phyloP scores from a whole-genome alignment of 2,888 invertebrate species.

The Trachelus tabidus region DNA sequence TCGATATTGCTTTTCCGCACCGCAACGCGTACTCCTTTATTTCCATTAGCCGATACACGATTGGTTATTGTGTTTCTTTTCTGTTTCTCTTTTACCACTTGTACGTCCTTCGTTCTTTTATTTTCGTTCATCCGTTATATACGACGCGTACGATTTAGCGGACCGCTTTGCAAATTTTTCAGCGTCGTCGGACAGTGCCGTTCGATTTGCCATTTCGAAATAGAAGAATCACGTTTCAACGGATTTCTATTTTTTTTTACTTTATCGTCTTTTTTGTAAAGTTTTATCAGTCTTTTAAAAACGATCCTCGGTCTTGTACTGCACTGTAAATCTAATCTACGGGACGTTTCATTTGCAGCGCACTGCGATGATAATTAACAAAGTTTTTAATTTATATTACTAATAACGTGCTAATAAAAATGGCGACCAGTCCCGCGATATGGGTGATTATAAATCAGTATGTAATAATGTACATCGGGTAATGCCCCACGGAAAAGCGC shows the following conservation, averaged over 20 bases:
- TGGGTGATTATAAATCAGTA: neutral
- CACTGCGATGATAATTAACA: neutral
- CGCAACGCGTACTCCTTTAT: neutral
- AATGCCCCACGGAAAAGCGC: neutral
- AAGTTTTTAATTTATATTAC: slow-evolving; percentile 16
- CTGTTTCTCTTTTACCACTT: neutral
- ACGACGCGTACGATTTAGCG: neutral
- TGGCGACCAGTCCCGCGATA: neutral
- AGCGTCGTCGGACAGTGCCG: neutral
- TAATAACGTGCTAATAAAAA: slow-evolving; percentile 9
- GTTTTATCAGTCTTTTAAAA: neutral
- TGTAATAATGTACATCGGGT: neutral
- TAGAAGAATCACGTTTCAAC: neutral
- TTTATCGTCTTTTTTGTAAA: neutral
- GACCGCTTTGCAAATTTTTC: neutral
- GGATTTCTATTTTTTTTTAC: neutral
- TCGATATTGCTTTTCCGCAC: neutral
- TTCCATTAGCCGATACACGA: neutral
- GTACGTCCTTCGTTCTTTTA: neutral
- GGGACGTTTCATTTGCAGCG: neutral
- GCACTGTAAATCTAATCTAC: neutral
- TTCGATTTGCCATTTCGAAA: neutral
- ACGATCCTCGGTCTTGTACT: neutral
- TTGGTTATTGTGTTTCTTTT: neutral
- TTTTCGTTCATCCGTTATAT: neutral